Conservation (phyloP, 2,888 invertebrate genomes). For the Lycia hirtaria region DNA sequence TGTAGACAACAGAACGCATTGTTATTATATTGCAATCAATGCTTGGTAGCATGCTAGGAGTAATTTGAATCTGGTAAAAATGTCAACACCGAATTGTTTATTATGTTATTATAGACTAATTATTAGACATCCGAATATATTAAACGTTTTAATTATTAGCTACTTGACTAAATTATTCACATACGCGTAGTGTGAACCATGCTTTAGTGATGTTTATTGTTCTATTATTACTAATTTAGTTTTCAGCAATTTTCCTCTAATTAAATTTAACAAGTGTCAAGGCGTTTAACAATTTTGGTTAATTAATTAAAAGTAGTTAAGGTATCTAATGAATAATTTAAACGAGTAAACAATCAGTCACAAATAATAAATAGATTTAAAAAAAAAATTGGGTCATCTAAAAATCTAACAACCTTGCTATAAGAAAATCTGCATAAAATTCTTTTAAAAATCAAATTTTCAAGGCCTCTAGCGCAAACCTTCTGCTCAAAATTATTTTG, state of each 20-base stretch:
- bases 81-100: too few relatives aligned
- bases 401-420: neutral
- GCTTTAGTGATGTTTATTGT: too few relatives aligned
- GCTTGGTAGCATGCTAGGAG: too few relatives aligned
- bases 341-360: neutral
- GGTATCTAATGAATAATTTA: neutral
- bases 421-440: neutral
- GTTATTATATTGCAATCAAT: too few relatives aligned
- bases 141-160: too few relatives aligned
- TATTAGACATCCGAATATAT: too few relatives aligned
- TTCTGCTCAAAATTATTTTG: neutral
- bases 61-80: too few relatives aligned
- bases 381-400: neutral
- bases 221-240: too few relatives aligned
- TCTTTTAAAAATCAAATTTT: slow-evolving; percentile 1
- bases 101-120: too few relatives aligned
- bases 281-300: slow-evolving; percentile 1
- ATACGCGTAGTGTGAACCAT: too few relatives aligned
- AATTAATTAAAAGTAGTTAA: neutral
- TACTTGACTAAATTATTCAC: too few relatives aligned
- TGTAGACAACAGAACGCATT: too few relatives aligned
- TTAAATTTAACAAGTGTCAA: slow-evolving; percentile 22
- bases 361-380: neutral
- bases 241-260: neutral
- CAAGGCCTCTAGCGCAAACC: neutral